phyloP scores from a whole-genome alignment of 2,888 invertebrate species.

The Hemaris fuciformis region DNA sequence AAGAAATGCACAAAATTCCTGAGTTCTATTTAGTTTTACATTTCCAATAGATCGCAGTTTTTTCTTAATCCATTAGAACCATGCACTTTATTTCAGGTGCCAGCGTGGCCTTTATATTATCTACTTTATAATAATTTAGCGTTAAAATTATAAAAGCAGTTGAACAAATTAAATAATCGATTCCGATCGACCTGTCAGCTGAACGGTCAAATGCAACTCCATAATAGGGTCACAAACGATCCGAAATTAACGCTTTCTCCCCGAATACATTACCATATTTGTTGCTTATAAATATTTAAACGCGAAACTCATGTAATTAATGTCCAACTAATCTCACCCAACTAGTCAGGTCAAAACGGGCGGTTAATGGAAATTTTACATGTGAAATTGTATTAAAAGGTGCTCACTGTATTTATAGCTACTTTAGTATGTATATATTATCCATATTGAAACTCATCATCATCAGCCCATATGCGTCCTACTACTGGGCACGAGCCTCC shows the following conservation, averaged over 20 bases:
- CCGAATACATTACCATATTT: conserved; percentile 65
- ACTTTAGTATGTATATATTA: neutral
- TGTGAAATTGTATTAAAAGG: neutral
- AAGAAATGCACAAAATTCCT: no score
- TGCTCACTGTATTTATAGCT: neutral
- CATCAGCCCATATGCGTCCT: no score
- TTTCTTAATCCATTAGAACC: no score
- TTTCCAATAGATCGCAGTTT: no score
- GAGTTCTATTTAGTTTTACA: no score
- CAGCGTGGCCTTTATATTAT: no score
- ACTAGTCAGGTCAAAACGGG: neutral
- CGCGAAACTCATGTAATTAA: conserved; percentile 7
- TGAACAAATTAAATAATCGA: neutral
- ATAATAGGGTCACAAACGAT: conserved; percentile 12
- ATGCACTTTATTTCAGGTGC: no score
- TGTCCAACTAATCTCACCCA: neutral
- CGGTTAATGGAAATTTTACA: neutral
- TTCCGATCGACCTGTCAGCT: neutral
- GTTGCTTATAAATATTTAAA: conserved; percentile 42
- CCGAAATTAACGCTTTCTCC: conserved; percentile 69
- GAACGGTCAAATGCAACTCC: neutral
- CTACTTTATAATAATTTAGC: no score
- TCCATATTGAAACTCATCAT: no score
- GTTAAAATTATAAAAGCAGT: no score
- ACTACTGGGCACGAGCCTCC: no score